Conservation (phyloP, 2,113 vertebrate genomes). For the Amphiprion ocellaris region DNA sequence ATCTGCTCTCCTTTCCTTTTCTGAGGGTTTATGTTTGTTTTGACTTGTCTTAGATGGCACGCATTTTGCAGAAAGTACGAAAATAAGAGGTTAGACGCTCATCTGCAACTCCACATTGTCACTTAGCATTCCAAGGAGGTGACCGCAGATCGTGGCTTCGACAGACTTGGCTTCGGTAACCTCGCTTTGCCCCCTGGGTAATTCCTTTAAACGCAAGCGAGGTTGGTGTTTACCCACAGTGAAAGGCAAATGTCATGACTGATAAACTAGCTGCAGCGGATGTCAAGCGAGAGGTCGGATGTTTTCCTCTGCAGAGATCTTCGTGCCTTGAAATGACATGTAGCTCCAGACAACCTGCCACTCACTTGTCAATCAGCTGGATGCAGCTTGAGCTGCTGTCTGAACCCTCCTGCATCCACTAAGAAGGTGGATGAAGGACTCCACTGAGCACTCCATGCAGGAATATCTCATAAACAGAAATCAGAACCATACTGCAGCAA, state of each 20-base stretch:
- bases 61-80: slow-evolving; percentile 28
- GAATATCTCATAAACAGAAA: slow-evolving; percentile 23
- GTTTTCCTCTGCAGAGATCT: not conserved
- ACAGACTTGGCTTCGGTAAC: slow-evolving; percentile 35
- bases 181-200: slow-evolving; percentile 21
- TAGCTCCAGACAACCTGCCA: slow-evolving; percentile 21
- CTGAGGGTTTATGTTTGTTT: slow-evolving; percentile 41
- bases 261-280: slow-evolving; percentile 21
- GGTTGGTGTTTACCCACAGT: slow-evolving; percentile 33
- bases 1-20: slow-evolving; percentile 24
- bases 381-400: slow-evolving; percentile 12
- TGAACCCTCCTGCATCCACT: not conserved
- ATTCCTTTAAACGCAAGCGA: slow-evolving; percentile 25
- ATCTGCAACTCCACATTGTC: slow-evolving; percentile 44
- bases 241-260: slow-evolving; percentile 29
- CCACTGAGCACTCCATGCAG: slow-evolving; percentile 3
- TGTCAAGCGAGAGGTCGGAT: slow-evolving; percentile 6
- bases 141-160: slow-evolving; percentile 55
- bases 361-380: slow-evolving; percentile 30
- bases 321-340: not conserved
- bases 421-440: slow-evolving; percentile 5
- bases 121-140: slow-evolving; percentile 28
- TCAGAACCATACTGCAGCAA: not conserved
- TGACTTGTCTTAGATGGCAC: slow-evolving; percentile 24
- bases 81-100: slow-evolving; percentile 51